Base-by-base conservation (phyloP, 2,888 invertebrate genomes). In the Thymelicus sylvestris region DNA sequence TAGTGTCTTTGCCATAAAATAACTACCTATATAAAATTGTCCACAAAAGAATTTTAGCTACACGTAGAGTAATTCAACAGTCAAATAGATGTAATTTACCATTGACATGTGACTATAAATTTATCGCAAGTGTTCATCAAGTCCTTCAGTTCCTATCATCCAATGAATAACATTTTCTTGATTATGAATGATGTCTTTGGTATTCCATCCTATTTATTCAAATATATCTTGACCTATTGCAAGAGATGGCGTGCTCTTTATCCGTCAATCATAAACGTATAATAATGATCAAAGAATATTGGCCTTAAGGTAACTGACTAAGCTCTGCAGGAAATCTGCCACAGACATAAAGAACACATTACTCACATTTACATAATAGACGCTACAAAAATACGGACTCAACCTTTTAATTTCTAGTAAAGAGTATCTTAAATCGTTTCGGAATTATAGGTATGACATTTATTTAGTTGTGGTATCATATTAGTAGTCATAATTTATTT, bases 161-260 rank as follows among this genome's bases (percentile, higher is more conserved):
- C 69, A 72, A 74, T 72, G 71, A 67, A 72, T 63, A 68, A 72
- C 62, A 44, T 15, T 19, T 24, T 57, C 24, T 38, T 77, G 74
- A 78, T 76, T 75, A 75, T 77, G 73, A 77, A 71, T 76, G 76
- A 79, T 79, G 75, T 61, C 65, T 70, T 31, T 31, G 39, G 59
- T 50, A 15, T 44, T 61, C 24, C 55, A 55, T 57, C 66, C 72
- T 71, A 69, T 72, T 71, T 71, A 72, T 71, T 67, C 62, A 65
- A 63, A 61, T 68, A 69, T 31, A 71, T 67, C 69, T 67, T 74
- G 72, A 73, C 74, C 72, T 65, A 63, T 71, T 67, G 67, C 67
- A 61, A 39, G 67, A 19, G 60, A 50, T 60, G 6, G 39, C 12
- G 57, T 57, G 24, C 52, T 24, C 50, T 41, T 55, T 62, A 67